phyloP scores from a whole-genome alignment of 2,113 vertebrate species.

The Terrapene triunguis region DNA sequence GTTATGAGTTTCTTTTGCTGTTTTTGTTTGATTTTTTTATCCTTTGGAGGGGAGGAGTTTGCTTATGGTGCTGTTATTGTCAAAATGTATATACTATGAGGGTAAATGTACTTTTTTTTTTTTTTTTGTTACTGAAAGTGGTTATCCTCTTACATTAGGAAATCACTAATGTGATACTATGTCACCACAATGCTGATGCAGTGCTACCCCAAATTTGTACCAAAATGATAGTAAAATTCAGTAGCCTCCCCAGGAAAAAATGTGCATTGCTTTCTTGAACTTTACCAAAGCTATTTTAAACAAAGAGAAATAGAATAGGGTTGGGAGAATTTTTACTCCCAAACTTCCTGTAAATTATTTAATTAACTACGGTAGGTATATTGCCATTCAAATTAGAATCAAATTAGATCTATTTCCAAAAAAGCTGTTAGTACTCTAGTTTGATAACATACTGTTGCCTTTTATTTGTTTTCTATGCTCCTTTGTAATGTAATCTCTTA shows the following conservation, averaged over 20 bases:
- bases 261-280: background rate
- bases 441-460: background rate
- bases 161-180: background rate
- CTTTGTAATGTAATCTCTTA: background rate
- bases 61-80: background rate
- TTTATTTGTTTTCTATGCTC: background rate
- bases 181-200: background rate
- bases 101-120: background rate
- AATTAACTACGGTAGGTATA: background rate
- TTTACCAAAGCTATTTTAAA: background rate
- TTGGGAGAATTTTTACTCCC: background rate
- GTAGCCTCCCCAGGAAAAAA: background rate
- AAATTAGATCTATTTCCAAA: background rate
- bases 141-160: background rate
- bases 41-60: background rate
- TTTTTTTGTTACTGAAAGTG: background rate
- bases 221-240: background rate
- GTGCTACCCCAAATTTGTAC: background rate
- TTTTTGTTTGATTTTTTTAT: too few relatives aligned
- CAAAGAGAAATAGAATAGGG: background rate
- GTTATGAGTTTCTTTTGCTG: accelerated
- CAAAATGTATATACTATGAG: background rate
- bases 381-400: background rate
- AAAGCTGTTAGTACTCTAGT: background rate
- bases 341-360: slow-evolving; percentile 9